Evolutionary conservation across 2,888 invertebrate genomes (phyloP).

Genomic region (Dusona sp.): DNA sequence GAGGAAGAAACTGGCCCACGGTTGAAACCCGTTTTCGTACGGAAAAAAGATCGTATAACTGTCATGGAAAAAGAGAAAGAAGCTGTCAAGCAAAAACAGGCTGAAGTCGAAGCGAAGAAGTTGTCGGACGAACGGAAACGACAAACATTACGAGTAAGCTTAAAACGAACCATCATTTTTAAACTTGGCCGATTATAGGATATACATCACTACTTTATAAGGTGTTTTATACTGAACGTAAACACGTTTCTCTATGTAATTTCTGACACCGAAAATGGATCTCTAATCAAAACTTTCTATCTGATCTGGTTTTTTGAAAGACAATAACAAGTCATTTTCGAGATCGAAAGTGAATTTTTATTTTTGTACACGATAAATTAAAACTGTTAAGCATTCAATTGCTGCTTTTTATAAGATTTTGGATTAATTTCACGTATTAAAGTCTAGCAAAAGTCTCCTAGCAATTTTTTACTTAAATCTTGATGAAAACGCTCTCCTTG

Average conservation of each 20-base stretch:
- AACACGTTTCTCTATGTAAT: not conserved
- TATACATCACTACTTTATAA: too few relatives aligned
- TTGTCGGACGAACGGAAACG: constrained; percentile 95
- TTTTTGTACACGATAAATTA: too few relatives aligned
- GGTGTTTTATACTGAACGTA: too few relatives aligned
- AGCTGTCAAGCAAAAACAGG: constrained; percentile 92
- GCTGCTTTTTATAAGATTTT: too few relatives aligned
- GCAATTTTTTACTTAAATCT: too few relatives aligned
- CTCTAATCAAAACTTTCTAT: constrained; percentile 37
- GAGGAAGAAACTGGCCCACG: constrained; percentile 96
- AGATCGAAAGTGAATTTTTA: too few relatives aligned
- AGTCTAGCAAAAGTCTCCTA: too few relatives aligned
- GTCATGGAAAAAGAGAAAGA: constrained; percentile 97
- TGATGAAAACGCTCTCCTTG: too few relatives aligned
- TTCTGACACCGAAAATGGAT: not conserved
- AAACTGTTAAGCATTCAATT: too few relatives aligned
- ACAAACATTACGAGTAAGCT: constrained; percentile 90
- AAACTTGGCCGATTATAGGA: not conserved
- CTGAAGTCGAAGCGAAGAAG: constrained; percentile 93
- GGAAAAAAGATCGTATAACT: constrained; percentile 97
- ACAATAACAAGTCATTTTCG: too few relatives aligned
- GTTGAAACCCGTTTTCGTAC: constrained; percentile 97
- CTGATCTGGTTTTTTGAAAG: too few relatives aligned
- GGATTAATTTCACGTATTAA: too few relatives aligned
- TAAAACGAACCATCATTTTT: not conserved